Evolutionary conservation across 2,888 invertebrate genomes (phyloP).

Genomic region (Lepeophtheirus nordmannii): DNA sequence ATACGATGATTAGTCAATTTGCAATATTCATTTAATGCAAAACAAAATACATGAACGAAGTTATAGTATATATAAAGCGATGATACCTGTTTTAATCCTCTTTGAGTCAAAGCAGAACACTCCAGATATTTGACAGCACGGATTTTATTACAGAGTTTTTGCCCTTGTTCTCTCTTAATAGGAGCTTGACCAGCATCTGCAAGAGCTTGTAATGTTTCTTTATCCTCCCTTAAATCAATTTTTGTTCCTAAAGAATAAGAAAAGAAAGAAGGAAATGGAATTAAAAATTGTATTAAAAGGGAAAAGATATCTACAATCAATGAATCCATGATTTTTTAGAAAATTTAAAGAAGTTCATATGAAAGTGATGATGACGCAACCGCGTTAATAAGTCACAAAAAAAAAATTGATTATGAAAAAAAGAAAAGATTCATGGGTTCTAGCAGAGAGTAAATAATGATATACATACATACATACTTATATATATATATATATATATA

Average conservation of each 20-base stretch:
- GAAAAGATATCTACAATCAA: no score
- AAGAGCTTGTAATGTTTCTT: constrained; percentile 76
- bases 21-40: background rate
- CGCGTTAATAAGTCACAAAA: no score
- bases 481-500: no score
- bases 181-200: constrained; percentile 89
- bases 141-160: constrained; percentile 94
- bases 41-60: background rate
- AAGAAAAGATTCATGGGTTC: no score
- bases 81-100: constrained; percentile 72
- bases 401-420: no score
- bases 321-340: no score
- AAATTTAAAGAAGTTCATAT: no score
- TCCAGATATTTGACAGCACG: constrained; percentile 98
- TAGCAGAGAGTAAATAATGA: no score
- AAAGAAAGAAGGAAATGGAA: no score
- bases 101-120: constrained; percentile 95
- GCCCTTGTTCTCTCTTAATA: constrained; percentile 91
- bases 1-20: background rate
- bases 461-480: no score
- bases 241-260: constrained; percentile 51
- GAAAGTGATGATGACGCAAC: no score
- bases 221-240: constrained; percentile 94
- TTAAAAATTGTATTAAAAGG: no score
- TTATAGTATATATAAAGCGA: background rate